These are phyloP conservation scores for Dallia pectoralis DNA, from an alignment of 2,797 vertebrate species.

Conservation along the genomic window DNA sequence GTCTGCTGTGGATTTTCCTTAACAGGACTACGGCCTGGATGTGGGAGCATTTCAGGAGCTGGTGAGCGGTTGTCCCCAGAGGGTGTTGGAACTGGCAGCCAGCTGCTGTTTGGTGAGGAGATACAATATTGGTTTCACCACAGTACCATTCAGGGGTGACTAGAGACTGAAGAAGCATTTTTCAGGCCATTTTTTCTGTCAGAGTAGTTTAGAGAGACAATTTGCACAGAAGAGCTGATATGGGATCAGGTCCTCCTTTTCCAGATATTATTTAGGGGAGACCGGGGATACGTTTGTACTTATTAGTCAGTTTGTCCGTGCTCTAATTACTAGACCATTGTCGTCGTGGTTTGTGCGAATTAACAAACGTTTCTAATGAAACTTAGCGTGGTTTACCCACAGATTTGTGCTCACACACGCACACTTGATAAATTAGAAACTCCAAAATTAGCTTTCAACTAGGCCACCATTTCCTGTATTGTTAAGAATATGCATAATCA, in stretches of 20 bases:
- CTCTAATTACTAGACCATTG: not conserved
- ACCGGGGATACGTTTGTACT: too few relatives aligned
- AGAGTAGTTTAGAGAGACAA: not conserved
- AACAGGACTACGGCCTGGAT: constrained; percentile 85
- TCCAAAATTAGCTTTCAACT: too few relatives aligned
- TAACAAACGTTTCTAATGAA: too few relatives aligned
- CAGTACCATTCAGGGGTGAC: not conserved
- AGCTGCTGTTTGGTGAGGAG: constrained; percentile 80
- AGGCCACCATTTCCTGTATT: too few relatives aligned
- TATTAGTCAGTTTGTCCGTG: not conserved
- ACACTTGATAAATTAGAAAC: too few relatives aligned
- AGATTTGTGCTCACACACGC: too few relatives aligned
- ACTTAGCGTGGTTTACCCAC: too few relatives aligned
- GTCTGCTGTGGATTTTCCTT: constrained; percentile 21
- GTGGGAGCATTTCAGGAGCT: constrained; percentile 75
- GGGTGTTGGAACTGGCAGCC: constrained; percentile 76
- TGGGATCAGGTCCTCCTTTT: not conserved
- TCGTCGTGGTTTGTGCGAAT: too few relatives aligned
- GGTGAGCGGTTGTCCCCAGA: constrained; percentile 76
- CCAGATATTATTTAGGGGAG: not conserved
- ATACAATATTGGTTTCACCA: not conserved
- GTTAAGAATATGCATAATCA: too few relatives aligned
- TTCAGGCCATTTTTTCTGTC: not conserved
- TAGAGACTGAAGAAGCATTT: not conserved
- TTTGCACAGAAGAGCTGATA: not conserved